These are phyloP conservation scores for Catharus fuscescens DNA, from an alignment of 2,113 vertebrate genomes.

Conservation along the genomic window DNA sequence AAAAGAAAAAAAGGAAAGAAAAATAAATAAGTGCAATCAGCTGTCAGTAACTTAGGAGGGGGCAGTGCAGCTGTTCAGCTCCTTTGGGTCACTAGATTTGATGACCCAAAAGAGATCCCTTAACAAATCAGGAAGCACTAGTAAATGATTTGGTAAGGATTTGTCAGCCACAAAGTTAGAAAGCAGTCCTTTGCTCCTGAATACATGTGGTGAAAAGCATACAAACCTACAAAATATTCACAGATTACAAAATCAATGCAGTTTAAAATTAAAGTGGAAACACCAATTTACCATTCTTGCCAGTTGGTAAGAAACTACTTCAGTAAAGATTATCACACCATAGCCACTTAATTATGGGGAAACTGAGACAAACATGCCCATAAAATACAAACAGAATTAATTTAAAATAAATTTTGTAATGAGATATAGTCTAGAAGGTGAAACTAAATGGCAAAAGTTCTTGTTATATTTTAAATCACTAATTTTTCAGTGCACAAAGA, in stretches of 20 bases:
- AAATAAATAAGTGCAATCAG: not conserved
- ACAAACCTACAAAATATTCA: not conserved
- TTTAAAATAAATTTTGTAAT: not conserved
- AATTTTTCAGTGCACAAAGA: not conserved
- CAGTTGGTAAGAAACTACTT: not conserved
- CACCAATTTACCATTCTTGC: not conserved
- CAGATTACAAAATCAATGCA: not conserved
- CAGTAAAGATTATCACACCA: not conserved
- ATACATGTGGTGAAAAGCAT: not conserved
- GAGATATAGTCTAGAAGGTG: not conserved
- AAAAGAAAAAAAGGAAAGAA: accelerated
- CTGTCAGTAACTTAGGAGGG: not conserved
- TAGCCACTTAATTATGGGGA: not conserved
- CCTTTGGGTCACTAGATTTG: not conserved
- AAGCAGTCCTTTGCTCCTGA: not conserved
- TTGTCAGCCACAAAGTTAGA: not conserved
- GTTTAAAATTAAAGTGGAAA: not conserved
- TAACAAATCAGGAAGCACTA: not conserved
- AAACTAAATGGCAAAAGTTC: not conserved
- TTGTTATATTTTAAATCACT: not conserved
- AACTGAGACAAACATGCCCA: not conserved
- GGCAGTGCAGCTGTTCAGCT: not conserved
- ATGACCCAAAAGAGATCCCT: not conserved
- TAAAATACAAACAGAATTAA: not conserved
- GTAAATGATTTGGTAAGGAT: not conserved